Percentiles rank a stretch among this genome's conserved stretches.
Evolutionary conservation across 2,113 vertebrate genomes (phyloP).

Genomic region (Pluvialis apricaria): DNA sequence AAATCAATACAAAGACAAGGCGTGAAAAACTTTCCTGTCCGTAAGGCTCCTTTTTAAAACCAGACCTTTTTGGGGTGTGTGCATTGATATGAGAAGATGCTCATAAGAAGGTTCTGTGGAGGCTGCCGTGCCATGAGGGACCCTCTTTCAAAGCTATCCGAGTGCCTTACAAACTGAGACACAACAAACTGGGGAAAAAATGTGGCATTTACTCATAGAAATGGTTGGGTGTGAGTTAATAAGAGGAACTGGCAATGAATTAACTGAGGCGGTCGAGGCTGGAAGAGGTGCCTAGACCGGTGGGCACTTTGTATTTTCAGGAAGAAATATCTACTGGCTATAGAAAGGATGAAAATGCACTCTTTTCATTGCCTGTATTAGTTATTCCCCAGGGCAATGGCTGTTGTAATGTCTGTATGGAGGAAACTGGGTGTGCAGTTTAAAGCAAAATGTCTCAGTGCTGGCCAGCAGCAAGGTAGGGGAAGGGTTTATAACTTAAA

Average conservation of each 20-base stretch:
- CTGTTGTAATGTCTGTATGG: background rate
- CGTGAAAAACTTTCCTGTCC: background rate
- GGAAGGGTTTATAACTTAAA: background rate
- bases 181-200: background rate
- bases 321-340: background rate
- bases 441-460: background rate
- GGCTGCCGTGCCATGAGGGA: fast-evolving
- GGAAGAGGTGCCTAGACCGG: background rate
- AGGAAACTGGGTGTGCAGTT: background rate
- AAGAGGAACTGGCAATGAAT: background rate
- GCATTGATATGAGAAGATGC: background rate
- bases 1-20: background rate
- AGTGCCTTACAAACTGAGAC: background rate
- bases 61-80: background rate
- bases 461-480: conserved; percentile 36
- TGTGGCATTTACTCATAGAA: background rate
- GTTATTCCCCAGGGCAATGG: background rate
- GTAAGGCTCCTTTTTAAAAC: background rate
- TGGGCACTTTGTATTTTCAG: background rate
- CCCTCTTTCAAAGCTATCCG: background rate
- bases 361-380: background rate
- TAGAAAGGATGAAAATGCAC: background rate
- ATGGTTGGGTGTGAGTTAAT: background rate
- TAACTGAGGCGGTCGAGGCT: background rate
- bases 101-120: background rate